Base-by-base conservation (phyloP, 2,888 invertebrate genomes). In the Nephrotoma flavescens region DNA sequence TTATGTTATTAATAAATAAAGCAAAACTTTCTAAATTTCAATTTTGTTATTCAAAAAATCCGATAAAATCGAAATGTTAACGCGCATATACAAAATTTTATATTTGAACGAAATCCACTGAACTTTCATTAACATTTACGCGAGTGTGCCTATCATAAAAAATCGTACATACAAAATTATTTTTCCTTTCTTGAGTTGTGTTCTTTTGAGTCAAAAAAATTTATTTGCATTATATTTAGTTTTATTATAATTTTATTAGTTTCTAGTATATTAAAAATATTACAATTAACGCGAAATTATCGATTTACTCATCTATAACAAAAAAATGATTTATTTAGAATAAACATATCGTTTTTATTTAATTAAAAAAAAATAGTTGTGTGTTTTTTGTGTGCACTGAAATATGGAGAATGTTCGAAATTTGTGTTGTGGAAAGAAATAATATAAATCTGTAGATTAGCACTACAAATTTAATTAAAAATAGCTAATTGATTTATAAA, bases 1-100 rank as follows among this genome's bases (percentile, higher is more conserved):
- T 90, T 90, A 91, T 92, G 84, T 84, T 84, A 42, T 47, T 47
- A n/a, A 47, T 31, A 31, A 31, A 31, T 31, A 31, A 31, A 31
- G 3, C 31, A 3, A 31, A 31, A 31, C 31, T 31, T 31, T 31
- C 31, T 31, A 31, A 31, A 31, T 31, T 31, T 31, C 31, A 31
- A 31, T 31, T 31, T 31, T 31, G 31, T 31, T 31, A 31, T 31
- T 31, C 31, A 31, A 31, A 31, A 31, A 31, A 31, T 2, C 3
- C 31, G 31, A 31, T 31, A 31, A 31, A 31, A 31, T 31, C 31
- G 31, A 31, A 31, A 31, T 31, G 31, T 31, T 31, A 31, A 31
- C 31, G 31, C 31, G 31, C 31, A 31, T 31, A 31, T 19, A 19
- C 19, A 31, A 31, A 31, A 31, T 31, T 31, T 31, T 31, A 31